These are phyloP conservation scores for Physocephala rufipes DNA, from an alignment of 2,888 invertebrate genomes.

Conservation along the genomic window DNA sequence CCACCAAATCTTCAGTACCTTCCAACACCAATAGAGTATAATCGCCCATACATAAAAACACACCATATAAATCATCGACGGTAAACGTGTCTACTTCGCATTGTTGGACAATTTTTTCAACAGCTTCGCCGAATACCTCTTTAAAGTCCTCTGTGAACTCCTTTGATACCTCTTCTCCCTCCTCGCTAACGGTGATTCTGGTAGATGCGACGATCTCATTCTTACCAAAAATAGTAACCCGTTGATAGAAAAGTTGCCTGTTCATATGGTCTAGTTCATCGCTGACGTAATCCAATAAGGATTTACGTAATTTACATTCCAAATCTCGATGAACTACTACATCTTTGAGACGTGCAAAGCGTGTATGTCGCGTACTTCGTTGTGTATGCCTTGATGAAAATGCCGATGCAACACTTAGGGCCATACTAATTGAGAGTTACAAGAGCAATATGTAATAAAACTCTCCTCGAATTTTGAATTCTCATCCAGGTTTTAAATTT, in stretches of 20 bases:
- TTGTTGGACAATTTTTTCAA: conserved; percentile 41
- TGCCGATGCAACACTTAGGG: background rate
- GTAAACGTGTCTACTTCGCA: conserved; percentile 42
- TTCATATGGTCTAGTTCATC: conserved; percentile 48
- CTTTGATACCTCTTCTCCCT: conserved; percentile 34
- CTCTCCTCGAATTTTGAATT: too few relatives aligned
- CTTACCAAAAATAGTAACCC: conserved; percentile 54
- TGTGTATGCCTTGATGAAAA: background rate
- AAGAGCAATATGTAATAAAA: too few relatives aligned
- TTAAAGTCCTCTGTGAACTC: conserved; percentile 15
- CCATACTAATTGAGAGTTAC: background rate
- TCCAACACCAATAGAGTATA: conserved; percentile 56
- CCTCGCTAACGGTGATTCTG: background rate
- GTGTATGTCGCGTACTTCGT: conserved; percentile 18
- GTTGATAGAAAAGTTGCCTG: conserved; percentile 56
- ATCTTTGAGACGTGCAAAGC: conserved; percentile 3
- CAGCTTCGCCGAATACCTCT: conserved; percentile 38
- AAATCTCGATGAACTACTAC: background rate
- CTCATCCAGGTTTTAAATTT: too few relatives aligned
- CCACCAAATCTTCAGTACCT: conserved; percentile 55
- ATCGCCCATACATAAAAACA: conserved; percentile 54
- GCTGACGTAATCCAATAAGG: conserved; percentile 53
- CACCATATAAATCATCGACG: conserved; percentile 52
- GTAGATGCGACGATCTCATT: conserved; percentile 36
- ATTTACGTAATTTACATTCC: conserved; percentile 49